phyloP scores from a whole-genome alignment of 2,113 vertebrate species.

The Eudyptes chrysolophus region DNA sequence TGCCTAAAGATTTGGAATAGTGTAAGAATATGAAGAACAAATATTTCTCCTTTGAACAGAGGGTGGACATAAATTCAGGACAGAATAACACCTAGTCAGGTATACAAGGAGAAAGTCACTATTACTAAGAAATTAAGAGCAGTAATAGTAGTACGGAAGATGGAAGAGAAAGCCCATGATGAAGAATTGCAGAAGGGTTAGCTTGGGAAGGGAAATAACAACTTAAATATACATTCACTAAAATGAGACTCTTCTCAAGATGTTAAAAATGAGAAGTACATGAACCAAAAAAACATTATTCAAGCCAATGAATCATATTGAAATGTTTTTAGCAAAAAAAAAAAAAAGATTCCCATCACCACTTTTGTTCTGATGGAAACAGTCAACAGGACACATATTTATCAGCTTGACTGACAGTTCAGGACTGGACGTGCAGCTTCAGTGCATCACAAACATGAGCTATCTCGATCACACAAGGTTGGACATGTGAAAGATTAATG shows the following conservation, averaged over 20 bases:
- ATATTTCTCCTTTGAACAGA: not conserved
- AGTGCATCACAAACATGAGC: not conserved
- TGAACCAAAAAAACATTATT: not conserved
- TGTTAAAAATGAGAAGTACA: not conserved
- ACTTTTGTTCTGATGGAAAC: not conserved
- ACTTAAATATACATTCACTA: not conserved
- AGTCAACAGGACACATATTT: not conserved
- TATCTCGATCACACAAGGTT: accelerated
- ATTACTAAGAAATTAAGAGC: not conserved
- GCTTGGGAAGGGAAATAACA: not conserved
- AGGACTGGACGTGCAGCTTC: not conserved
- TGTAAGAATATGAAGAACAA: not conserved
- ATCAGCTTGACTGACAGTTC: not conserved
- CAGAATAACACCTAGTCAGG: not conserved
- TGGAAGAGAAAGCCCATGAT: not conserved
- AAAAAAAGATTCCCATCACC: not conserved
- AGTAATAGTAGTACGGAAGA: not conserved
- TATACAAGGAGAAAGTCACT: not conserved
- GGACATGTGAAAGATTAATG: not conserved
- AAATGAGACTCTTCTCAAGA: not conserved
- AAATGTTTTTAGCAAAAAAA: not conserved
- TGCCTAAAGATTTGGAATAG: not conserved
- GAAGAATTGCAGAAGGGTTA: not conserved
- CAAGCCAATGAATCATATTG: not conserved
- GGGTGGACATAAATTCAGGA: not conserved